Conservation (phyloP, 2,797 vertebrate species). For the Sarcophilus harrisii region DNA sequence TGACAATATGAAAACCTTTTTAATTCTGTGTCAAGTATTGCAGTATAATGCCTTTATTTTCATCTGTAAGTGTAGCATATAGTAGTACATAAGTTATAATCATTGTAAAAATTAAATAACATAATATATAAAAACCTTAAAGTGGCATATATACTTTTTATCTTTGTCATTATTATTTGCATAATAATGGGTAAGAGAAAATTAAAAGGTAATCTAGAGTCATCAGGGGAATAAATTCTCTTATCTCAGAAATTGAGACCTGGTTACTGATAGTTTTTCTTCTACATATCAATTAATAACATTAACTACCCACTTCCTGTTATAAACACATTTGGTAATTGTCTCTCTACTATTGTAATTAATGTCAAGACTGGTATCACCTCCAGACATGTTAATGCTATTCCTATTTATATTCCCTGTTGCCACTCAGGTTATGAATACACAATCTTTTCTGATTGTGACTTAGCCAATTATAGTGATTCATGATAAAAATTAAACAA, state of each 20-base stretch:
- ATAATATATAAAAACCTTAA: not conserved
- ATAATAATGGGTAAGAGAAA: not conserved
- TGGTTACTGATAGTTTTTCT: not conserved
- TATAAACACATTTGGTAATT: not conserved
- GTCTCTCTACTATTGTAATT: not conserved
- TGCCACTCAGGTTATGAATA: not conserved
- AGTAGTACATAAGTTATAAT: not conserved
- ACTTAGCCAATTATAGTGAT: not conserved
- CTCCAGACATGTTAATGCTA: not conserved
- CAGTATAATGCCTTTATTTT: not conserved
- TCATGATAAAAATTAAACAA: not conserved
- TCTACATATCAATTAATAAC: not conserved
- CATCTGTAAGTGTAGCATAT: not conserved
- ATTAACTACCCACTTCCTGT: not conserved
- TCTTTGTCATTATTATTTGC: not conserved
- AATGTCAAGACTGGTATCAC: not conserved
- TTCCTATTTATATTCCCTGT: not conserved
- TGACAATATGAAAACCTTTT: not conserved
- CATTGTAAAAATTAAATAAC: not conserved
- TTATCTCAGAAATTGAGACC: not conserved
- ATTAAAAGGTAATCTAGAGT: not conserved
- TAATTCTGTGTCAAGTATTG: not conserved
- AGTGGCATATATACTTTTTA: not conserved
- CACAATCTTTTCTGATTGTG: not conserved
- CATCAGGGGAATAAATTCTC: not conserved